phyloP scores from a whole-genome alignment of 2,888 invertebrate species.

The Hydrotaea cyrtoneurina region DNA sequence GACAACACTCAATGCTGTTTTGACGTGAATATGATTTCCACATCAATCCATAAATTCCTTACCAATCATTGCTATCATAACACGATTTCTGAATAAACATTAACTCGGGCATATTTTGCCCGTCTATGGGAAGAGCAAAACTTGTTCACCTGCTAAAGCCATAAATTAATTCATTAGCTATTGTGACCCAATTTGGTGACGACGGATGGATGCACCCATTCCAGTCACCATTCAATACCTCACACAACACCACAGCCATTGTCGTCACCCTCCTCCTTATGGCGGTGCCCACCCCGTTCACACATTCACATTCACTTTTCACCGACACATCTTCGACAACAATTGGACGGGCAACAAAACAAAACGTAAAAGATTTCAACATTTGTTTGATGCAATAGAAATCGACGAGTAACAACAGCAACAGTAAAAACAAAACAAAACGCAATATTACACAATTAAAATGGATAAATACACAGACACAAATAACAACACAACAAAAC shows the following conservation, averaged over 20 bases:
- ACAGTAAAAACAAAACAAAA: neutral
- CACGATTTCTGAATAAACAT: neutral
- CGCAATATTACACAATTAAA: conserved; percentile 29
- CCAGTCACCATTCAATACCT: neutral
- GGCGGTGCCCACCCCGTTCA: neutral
- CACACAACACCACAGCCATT: neutral
- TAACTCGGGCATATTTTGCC: too few species aligned
- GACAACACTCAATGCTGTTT: too few species aligned
- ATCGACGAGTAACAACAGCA: neutral
- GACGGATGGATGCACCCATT: neutral
- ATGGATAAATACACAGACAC: conserved; percentile 12
- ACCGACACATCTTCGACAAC: conserved; percentile 12
- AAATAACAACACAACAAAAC: conserved; percentile 20
- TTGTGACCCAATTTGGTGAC: neutral
- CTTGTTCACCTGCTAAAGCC: neutral
- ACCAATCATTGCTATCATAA: neutral
- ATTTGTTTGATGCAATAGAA: conserved; percentile 10
- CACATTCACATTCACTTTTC: conserved; percentile 1
- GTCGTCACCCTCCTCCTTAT: neutral
- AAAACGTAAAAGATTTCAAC: neutral
- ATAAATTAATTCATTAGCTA: neutral
- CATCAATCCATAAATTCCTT: neutral
- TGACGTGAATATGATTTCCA: too few species aligned
- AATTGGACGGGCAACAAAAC: conserved; percentile 2
- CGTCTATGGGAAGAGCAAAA: neutral